phyloP scores from a whole-genome alignment of 2,113 vertebrate genomes.

The Entelurus aequoreus region DNA sequence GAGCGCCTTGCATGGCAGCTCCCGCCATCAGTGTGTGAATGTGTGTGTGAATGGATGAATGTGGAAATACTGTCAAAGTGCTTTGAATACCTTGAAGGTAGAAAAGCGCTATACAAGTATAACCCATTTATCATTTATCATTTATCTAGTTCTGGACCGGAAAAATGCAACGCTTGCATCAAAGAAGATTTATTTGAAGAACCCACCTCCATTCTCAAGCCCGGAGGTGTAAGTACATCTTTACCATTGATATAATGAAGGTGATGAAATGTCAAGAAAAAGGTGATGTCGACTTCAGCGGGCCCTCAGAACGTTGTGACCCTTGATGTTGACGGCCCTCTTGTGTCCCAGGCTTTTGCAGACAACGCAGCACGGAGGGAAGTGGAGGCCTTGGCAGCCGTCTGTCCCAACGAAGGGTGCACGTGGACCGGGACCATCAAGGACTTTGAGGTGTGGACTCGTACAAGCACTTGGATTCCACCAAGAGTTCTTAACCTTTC shows the following conservation, averaged over 20 bases:
- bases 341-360: constrained; percentile 82
- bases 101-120: no score
- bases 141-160: constrained; percentile 82
- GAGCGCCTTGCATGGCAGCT: no score
- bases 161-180: constrained; percentile 90
- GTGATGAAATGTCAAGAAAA: neutral
- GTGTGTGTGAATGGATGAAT: no score
- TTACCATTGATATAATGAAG: neutral
- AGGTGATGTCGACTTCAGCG: no score
- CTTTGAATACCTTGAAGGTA: no score
- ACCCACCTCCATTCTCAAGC: constrained; percentile 85
- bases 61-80: no score
- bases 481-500: no score
- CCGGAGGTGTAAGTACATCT: constrained; percentile 78
- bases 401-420: constrained; percentile 85
- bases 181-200: constrained; percentile 94
- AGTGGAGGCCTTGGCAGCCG: constrained; percentile 85
- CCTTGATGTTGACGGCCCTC: constrained; percentile 1
- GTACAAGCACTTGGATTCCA: neutral
- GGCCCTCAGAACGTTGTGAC: no score
- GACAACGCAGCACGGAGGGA: constrained; percentile 94
- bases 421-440: constrained; percentile 90
- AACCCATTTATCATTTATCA: no score
- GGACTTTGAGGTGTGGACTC: constrained; percentile 83
- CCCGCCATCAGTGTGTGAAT: no score